Evolutionary conservation across 2,113 vertebrate species (phyloP).

Genomic region (Mormoops blainvillei): DNA sequence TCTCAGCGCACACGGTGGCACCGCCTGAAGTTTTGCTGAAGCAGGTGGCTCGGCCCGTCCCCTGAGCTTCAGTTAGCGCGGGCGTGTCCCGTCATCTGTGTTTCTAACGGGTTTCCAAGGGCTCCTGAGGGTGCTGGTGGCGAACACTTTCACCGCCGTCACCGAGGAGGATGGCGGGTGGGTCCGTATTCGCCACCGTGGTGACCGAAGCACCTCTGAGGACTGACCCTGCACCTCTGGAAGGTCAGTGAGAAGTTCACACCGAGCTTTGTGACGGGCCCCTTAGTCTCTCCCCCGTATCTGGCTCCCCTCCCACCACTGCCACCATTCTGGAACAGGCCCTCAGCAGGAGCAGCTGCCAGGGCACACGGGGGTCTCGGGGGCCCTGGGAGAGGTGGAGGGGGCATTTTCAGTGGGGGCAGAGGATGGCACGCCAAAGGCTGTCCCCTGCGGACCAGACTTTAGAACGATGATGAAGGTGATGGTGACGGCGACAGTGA

Average conservation of each 20-base stretch:
- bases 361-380: accelerated
- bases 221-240: accelerated
- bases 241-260: background rate
- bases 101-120: background rate
- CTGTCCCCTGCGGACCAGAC: background rate
- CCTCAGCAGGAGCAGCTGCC: background rate
- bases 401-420: accelerated
- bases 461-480: background rate
- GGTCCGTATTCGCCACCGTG: accelerated
- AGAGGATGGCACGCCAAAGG: background rate
- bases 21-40: background rate
- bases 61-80: accelerated
- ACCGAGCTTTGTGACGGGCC: accelerated
- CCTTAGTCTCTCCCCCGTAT: accelerated
- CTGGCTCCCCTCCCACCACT: accelerated
- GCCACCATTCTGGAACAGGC: background rate
- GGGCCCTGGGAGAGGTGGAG: background rate
- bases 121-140: too few species aligned
- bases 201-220: accelerated
- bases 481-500: background rate
- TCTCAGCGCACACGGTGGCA: accelerated
- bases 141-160: background rate
- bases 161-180: background rate
- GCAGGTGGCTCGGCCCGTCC: accelerated
- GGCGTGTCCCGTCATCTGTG: accelerated